A percentile compares a stretch with the other conserved stretches of the same genome.
Evolutionary conservation across 2,888 invertebrate genomes (phyloP).

Genomic region (Lymantria monacha): DNA sequence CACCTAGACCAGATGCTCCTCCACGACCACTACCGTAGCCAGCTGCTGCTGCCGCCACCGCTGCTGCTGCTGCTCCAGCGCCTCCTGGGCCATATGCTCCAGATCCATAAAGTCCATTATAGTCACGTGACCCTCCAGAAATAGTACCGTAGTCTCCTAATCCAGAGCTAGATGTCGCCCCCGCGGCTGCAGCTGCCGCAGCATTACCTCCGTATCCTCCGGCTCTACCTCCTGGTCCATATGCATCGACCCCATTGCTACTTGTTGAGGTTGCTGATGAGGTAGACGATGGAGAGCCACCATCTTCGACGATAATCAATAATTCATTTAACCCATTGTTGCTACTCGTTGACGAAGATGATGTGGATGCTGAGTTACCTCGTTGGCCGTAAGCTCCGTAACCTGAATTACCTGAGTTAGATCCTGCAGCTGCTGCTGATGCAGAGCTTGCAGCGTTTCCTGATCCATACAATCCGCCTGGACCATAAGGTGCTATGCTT

Average conservation of each 20-base stretch:
- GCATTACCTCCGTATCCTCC: not conserved
- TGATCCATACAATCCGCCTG: not conserved
- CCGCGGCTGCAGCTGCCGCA: not conserved
- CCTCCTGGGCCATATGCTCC: not conserved
- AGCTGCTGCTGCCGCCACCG: not conserved
- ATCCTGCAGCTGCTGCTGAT: not conserved
- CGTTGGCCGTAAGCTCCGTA: not conserved
- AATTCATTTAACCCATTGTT: too few relatives aligned
- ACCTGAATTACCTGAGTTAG: not conserved
- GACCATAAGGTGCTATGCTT: not conserved
- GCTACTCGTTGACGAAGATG: too few relatives aligned
- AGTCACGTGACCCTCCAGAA: too few relatives aligned
- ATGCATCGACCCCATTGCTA: not conserved
- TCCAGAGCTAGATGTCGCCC: not conserved
- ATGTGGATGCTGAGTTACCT: not conserved
- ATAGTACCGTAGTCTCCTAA: not conserved
- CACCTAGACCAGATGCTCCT: not conserved
- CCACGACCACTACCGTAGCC: too few relatives aligned
- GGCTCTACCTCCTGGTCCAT: not conserved
- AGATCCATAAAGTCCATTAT: not conserved
- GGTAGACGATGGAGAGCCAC: too few relatives aligned
- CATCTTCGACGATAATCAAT: too few relatives aligned
- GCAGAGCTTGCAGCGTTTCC: constrained; percentile 9
- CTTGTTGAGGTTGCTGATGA: not conserved
- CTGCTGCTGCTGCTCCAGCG: not conserved